A percentile compares a stretch with the other conserved stretches of the same genome.
phyloP scores from a whole-genome alignment of 2,888 invertebrate genomes.

The Neoitamus cyanurus region DNA sequence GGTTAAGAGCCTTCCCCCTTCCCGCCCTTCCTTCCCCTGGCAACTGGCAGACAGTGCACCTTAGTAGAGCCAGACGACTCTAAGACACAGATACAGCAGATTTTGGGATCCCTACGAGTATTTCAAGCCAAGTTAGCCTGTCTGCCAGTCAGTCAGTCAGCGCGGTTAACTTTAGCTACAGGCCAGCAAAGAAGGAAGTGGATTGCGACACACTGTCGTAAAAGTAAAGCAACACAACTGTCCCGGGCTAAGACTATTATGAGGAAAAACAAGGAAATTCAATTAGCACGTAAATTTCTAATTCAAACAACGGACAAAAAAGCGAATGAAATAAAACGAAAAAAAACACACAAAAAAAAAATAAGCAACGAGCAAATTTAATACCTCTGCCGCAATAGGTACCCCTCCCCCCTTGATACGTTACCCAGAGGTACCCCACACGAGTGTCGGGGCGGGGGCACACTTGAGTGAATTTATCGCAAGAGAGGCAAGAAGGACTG shows the following conservation, averaged over 20 bases:
- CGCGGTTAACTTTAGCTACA: not conserved
- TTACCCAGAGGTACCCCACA: too few species aligned
- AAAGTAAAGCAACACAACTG: not conserved
- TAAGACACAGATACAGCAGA: not conserved
- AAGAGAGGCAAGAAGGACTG: too few species aligned
- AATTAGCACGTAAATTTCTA: constrained; percentile 39
- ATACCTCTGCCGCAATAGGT: too few species aligned
- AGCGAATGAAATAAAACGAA: not conserved
- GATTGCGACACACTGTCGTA: constrained; percentile 6
- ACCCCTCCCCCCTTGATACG: too few species aligned
- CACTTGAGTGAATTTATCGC: not conserved
- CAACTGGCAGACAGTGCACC: too few species aligned
- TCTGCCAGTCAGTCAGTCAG: not conserved
- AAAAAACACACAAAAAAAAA: not conserved
- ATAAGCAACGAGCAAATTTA: not conserved
- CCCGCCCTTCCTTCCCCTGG: too few species aligned
- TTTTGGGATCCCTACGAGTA: too few species aligned
- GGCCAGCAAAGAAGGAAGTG: not conserved
- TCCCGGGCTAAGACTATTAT: not conserved
- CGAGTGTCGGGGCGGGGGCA: too few species aligned
- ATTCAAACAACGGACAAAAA: constrained; percentile 3
- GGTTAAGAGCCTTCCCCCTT: not conserved
- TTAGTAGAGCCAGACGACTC: too few species aligned
- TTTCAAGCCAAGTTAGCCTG: not conserved
- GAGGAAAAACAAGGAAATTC: constrained; percentile 37